phyloP scores from a whole-genome alignment of 2,888 invertebrate species.

The Acanthacorydalis orientalis region DNA sequence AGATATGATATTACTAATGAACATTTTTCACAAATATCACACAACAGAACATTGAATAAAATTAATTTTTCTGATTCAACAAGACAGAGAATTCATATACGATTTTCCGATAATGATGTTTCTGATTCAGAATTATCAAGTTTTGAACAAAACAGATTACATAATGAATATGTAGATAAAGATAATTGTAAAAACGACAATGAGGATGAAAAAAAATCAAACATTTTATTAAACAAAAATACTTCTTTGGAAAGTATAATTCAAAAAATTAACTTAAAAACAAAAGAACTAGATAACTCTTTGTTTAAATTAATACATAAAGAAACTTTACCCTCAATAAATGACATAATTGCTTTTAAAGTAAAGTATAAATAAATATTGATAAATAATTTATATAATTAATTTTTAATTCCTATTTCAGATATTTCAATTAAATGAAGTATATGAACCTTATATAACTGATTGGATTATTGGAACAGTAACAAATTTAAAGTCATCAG shows the following conservation, averaged over 20 bases:
- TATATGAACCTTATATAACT: background rate
- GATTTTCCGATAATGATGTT: background rate
- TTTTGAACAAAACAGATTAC: background rate
- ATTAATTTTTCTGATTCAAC: too few relatives aligned
- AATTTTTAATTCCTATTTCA: background rate
- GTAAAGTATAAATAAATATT: background rate
- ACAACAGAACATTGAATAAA: too few relatives aligned
- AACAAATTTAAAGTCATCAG: background rate
- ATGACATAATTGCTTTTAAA: background rate
- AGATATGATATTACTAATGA: too few relatives aligned
- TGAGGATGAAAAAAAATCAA: too few relatives aligned
- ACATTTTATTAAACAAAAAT: background rate
- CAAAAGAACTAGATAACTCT: too few relatives aligned
- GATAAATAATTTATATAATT: too few relatives aligned
- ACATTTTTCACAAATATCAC: too few relatives aligned
- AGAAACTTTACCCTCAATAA: background rate
- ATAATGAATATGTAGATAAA: background rate
- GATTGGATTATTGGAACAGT: background rate
- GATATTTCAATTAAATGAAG: background rate
- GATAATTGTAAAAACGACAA: background rate
- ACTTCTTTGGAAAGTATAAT: background rate
- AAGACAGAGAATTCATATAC: background rate
- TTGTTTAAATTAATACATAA: too few relatives aligned
- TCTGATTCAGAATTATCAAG: background rate
- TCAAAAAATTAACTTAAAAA: background rate